Evolutionary conservation across 1,140 invertebrate genomes (phyloP), one percentile per base, ranked within the genome.

Genomic region (Cydia amplana): DNA sequence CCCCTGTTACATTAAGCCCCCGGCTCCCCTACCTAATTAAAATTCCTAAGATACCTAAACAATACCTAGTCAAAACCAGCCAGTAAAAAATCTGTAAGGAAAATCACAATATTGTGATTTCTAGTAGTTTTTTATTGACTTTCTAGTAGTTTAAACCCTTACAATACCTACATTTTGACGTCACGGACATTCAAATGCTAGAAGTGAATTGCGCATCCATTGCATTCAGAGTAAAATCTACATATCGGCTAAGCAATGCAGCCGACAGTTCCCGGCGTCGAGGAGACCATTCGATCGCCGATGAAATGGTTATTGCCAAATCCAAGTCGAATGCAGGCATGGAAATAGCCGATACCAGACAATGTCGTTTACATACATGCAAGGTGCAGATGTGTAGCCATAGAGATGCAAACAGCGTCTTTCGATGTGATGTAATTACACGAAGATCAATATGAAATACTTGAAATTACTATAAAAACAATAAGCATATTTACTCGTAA

Each of bases 271-370:
- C 28, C 64, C 64, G 25, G 12, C 64, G 64, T 67, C 64, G 14
- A 36, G 28, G 64, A 67, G 64, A 67, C 23, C 64, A 32, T 67
- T 67, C 64, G 64, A 67, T 67, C 64, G 64, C 14, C 64, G n/a
- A 32, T 67, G 64, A 67, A 67, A 67, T 67, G 64, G 64, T 67
- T 67, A 67, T 67, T 67, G 64, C 64, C 64, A 32, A 67, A 67
- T 67, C 64, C 25, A 67, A 67, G 64, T 67, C 28, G 64, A 67
- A 67, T 36, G 64, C 64, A 67, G 64, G 64, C 64, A 55, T 55
- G 64, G 64, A 28, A 67, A 32, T 32, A 32, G 64, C 64, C 64
- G 23, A 67, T 67, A 36, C 25, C 64, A 28, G 64, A 67, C 64
- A 67, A 32, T 20, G 28, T 32, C 25, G 25, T 67, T 32, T 32